Base-by-base conservation (phyloP, 2,797 vertebrate genomes). In the Poeciliopsis presidionis region DNA sequence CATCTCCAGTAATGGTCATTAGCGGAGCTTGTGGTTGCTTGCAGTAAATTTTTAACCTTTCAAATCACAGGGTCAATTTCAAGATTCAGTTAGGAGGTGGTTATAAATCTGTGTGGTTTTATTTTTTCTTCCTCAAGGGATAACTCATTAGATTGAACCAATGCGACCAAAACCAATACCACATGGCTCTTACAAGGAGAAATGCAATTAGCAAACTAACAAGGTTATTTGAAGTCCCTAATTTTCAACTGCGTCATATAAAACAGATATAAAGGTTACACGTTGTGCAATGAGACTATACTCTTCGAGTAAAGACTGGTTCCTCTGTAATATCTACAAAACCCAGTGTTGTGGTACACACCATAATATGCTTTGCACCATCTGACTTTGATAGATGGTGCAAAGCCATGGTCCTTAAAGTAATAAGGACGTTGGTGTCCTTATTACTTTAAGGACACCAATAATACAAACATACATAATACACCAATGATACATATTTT, bases 151-250 rank as follows among this genome's bases (percentile, higher is more conserved):
- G 81, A 91, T 89, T 71, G 79, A 39, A 79, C 74, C 80, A 67
- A 86, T 73, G 82, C 84, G 90, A 92, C 77, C 85, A 78, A 93
- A 95, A 95, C 90, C 86, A 94, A 94, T 88, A 82, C 93, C 93
- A 95, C 84, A 92, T 95, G 92, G 81, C 74, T 89, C 85, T 88
- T 89, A 88, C 91, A 81, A 75, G 89, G 89, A 93, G 82, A 93
- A 90, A 89, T 84, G 88, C 89, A 90, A 92, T 95, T 92, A 94
- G 90, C 61, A 81, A 82, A 85, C 85, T 79, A 88, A 90, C 76
- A 63, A 84, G 90, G 91, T 94, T 88, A 86, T 36, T 61, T 77
- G 30, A 91, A 91, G 90, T 83, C 91, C 78, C 47, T 69, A 51
- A 67, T 74, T 85, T 89, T 86, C 85, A 80, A 67, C 41, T 59